phyloP scores from a whole-genome alignment of 2,888 invertebrate species.

The Xestoiulus laeticollis region DNA sequence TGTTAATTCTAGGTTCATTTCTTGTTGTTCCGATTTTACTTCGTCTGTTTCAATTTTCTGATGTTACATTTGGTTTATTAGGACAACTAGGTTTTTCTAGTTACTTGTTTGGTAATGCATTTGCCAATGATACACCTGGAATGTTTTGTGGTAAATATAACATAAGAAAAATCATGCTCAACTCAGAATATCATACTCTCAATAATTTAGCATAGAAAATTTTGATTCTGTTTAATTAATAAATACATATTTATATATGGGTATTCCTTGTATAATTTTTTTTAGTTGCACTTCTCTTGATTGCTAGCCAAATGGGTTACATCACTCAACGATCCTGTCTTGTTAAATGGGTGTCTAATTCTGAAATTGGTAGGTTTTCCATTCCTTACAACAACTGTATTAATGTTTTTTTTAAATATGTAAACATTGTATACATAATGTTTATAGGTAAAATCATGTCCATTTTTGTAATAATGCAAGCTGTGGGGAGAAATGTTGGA shows the following conservation, averaged over 20 bases:
- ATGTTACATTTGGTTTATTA: slow-evolving; percentile 14
- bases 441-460: slow-evolving; percentile 46
- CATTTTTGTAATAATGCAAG: slow-evolving; percentile 39
- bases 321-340: background rate
- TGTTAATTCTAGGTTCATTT: background rate
- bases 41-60: background rate
- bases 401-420: too few relatives aligned
- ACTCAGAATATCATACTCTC: too few relatives aligned
- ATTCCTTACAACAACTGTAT: background rate
- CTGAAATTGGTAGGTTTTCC: slow-evolving; percentile 3
- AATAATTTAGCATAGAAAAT: too few relatives aligned
- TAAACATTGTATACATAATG: background rate
- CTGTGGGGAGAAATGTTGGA: background rate
- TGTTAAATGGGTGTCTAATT: slow-evolving; percentile 16
- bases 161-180: background rate
- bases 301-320: background rate
- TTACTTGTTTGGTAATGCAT: slow-evolving; percentile 12
- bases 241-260: background rate
- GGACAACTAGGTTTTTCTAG: background rate
- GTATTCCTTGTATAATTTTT: background rate
- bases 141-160: slow-evolving; percentile 28
- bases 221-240: background rate
- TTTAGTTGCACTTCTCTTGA: background rate
- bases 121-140: background rate
- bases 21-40: slow-evolving; percentile 19